A percentile compares a stretch with the other conserved stretches of the same genome.
Conservation (phyloP, 2,888 invertebrate species). For the Dryobota labecula region DNA sequence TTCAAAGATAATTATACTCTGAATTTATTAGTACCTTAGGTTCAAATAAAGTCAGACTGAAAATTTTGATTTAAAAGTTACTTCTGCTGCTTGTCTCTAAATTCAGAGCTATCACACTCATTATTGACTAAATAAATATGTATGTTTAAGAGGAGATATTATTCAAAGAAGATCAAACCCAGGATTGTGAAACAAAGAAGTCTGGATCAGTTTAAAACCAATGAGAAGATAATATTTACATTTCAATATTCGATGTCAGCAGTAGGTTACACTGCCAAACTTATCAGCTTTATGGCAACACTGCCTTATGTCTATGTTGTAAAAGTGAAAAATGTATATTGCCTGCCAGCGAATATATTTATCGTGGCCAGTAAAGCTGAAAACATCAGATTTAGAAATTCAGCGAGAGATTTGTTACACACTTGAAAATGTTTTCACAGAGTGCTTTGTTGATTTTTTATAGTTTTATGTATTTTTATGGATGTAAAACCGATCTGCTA, state of each 20-base stretch:
- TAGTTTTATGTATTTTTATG: slow-evolving; percentile 18
- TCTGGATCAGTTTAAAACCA: background rate
- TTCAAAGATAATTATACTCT: slow-evolving; percentile 1
- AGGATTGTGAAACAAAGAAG: background rate
- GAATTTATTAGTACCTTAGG: slow-evolving; percentile 11
- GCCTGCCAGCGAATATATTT: slow-evolving; percentile 79
- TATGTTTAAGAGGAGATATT: background rate
- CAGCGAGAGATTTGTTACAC: slow-evolving; percentile 71
- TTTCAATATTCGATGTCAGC: slow-evolving; percentile 53
- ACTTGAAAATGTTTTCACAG: slow-evolving; percentile 64
- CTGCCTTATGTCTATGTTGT: slow-evolving; percentile 70
- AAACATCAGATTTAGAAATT: slow-evolving; percentile 76
- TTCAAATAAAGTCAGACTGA: background rate
- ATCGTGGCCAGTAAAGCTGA: slow-evolving; percentile 76
- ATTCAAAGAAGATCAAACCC: background rate
- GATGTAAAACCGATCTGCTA: background rate
- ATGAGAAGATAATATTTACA: slow-evolving; percentile 23
- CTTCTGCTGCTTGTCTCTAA: background rate
- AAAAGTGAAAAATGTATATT: slow-evolving; percentile 81
- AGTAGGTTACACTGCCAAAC: slow-evolving; percentile 35
- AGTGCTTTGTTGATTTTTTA: slow-evolving; percentile 44
- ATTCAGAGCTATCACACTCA: background rate
- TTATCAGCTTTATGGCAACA: slow-evolving; percentile 54
- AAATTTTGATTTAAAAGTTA: background rate
- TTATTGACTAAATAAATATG: too few species aligned